Conservation (phyloP, 2,797 vertebrate genomes). For the Tinamus major region DNA sequence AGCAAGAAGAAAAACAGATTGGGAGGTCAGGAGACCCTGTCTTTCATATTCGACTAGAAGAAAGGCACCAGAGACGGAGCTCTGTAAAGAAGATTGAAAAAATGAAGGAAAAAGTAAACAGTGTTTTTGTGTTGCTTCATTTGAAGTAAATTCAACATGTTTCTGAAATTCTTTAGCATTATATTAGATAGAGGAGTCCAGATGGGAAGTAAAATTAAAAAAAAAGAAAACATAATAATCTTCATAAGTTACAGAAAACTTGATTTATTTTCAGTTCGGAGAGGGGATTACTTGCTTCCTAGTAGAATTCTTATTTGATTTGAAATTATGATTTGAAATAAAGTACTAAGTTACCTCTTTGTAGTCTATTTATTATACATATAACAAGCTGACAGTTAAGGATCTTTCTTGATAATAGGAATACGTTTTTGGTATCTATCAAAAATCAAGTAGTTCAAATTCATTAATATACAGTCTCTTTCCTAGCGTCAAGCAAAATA, state of each 20-base stretch:
- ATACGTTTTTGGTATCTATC: neutral
- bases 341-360: slow-evolving; percentile 21
- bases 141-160: neutral
- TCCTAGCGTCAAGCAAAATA: slow-evolving; percentile 97
- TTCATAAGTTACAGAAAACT: neutral
- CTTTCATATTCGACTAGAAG: slow-evolving; percentile 93
- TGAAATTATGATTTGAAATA: slow-evolving; percentile 46
- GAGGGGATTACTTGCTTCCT: neutral
- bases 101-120: slow-evolving; percentile 97
- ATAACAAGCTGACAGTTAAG: neutral
- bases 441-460: slow-evolving; percentile 11
- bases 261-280: slow-evolving; percentile 18
- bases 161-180: neutral
- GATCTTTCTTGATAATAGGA: slow-evolving; percentile 9
- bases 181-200: neutral
- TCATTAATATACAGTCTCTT: slow-evolving; percentile 38
- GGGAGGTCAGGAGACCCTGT: slow-evolving; percentile 90
- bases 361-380: neutral
- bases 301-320: neutral
- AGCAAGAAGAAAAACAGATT: slow-evolving; percentile 97
- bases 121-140: slow-evolving; percentile 21
- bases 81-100: slow-evolving; percentile 99
- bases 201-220: slow-evolving; percentile 16
- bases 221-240: neutral
- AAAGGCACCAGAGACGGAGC: slow-evolving; percentile 92